These are phyloP conservation scores for Aldrovandia affinis DNA, from an alignment of 2,797 vertebrate species.

Conservation along the genomic window DNA sequence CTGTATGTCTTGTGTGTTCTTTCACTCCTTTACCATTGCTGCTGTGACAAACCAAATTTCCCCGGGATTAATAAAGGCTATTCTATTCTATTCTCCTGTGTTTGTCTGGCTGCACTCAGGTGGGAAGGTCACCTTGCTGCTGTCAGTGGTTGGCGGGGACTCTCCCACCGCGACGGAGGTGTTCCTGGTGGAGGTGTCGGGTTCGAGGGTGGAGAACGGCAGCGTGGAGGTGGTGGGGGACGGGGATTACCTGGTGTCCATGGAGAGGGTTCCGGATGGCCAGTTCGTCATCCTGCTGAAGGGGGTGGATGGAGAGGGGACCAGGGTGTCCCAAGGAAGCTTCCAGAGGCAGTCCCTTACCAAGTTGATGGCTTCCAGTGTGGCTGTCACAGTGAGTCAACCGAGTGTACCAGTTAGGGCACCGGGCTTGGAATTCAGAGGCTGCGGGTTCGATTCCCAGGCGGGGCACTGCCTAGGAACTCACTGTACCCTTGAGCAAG, in stretches of 20 bases:
- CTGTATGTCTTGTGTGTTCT: too few relatives aligned
- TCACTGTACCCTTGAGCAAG: too few relatives aligned
- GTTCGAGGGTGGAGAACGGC: slow-evolving; percentile 41
- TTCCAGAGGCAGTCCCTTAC: slow-evolving; percentile 65
- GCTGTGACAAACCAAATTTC: too few relatives aligned
- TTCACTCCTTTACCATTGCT: too few relatives aligned
- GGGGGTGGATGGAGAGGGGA: slow-evolving; percentile 40
- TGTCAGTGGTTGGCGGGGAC: slow-evolving; percentile 56
- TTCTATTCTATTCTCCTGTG: not conserved
- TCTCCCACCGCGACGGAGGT: slow-evolving; percentile 54
- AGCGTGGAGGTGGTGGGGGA: slow-evolving; percentile 30
- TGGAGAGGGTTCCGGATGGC: slow-evolving; percentile 47
- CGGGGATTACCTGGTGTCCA: slow-evolving; percentile 45
- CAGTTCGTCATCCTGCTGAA: slow-evolving; percentile 57
- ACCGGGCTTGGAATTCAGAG: too few relatives aligned
- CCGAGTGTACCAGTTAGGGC: too few relatives aligned
- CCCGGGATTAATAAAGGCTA: too few relatives aligned
- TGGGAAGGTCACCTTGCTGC: slow-evolving; percentile 52
- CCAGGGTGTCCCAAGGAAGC: slow-evolving; percentile 15
- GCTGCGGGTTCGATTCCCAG: too few relatives aligned
- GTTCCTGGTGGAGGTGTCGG: slow-evolving; percentile 46
- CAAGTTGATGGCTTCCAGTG: slow-evolving; percentile 57
- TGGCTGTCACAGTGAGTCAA: slow-evolving; percentile 58
- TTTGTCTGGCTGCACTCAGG: slow-evolving; percentile 45
- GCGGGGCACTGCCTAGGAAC: too few relatives aligned